A percentile compares a stretch with the other conserved stretches of the same genome.
phyloP scores from a whole-genome alignment of 2,113 vertebrate species.

The Heloderma charlesbogerti region DNA sequence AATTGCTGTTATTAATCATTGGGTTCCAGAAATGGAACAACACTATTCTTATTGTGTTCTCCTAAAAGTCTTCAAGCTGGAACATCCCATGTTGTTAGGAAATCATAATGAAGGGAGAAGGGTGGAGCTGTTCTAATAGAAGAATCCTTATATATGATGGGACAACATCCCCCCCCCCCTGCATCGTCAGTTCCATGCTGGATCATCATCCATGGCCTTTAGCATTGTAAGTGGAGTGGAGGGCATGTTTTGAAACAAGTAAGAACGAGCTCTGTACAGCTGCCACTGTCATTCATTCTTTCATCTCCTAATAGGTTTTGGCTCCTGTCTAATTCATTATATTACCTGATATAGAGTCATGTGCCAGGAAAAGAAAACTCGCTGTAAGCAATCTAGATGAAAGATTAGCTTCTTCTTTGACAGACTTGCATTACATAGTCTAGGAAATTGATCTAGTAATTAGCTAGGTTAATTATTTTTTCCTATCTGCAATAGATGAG shows the following conservation, averaged over 20 bases:
- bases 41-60: neutral
- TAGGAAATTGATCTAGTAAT: slow-evolving; percentile 5
- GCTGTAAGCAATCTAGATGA: neutral
- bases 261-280: neutral
- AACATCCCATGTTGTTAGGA: neutral
- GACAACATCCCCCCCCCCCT: neutral
- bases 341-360: neutral
- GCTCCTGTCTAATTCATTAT: slow-evolving; percentile 8
- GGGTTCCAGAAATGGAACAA: neutral
- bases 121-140: slow-evolving; percentile 25
- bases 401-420: neutral
- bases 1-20: neutral
- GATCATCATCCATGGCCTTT: slow-evolving; percentile 10
- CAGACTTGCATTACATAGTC: neutral
- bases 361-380: neutral
- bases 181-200: neutral
- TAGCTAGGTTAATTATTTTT: slow-evolving; percentile 15
- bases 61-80: neutral
- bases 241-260: slow-evolving; percentile 22
- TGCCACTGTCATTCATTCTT: neutral
- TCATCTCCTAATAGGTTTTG: slow-evolving; percentile 31
- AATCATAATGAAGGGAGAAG: slow-evolving; percentile 4
- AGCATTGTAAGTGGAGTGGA: slow-evolving; percentile 11
- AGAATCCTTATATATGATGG: neutral
- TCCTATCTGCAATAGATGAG: neutral